A percentile compares a stretch with the other conserved stretches of the same genome.
These are phyloP conservation scores for Bombus confusus DNA, from an alignment of 1,140 invertebrate species.

Conservation along the genomic window DNA sequence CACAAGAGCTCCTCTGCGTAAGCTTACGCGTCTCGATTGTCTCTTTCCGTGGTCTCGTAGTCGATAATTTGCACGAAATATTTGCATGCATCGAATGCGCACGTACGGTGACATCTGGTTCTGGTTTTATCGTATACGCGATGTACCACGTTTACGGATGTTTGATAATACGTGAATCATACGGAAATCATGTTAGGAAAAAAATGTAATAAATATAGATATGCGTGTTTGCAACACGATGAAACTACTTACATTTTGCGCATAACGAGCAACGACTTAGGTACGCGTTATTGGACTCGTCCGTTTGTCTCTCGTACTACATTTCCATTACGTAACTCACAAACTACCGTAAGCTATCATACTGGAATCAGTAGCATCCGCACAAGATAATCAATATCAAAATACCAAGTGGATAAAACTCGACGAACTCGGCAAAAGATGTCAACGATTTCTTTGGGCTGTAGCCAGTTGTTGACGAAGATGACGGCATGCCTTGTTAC, in stretches of 20 bases:
- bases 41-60: background rate
- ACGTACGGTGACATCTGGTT: background rate
- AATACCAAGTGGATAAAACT: background rate
- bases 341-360: no score
- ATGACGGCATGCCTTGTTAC: slow-evolving; percentile 70
- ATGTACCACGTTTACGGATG: no score
- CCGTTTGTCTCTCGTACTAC: no score
- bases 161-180: no score
- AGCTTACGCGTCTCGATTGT: background rate
- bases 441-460: slow-evolving; percentile 43
- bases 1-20: background rate
- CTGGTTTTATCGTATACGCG: background rate
- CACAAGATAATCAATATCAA: background rate
- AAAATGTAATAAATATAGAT: no score
- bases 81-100: background rate
- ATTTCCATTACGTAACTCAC: no score
- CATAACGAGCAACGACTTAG: no score
- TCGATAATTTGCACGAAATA: background rate
- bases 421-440: background rate
- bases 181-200: no score
- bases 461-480: slow-evolving; percentile 35
- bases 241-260: no score
- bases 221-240: no score
- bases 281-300: no score
- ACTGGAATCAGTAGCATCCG: no score